Percentiles rank a stretch among this genome's conserved stretches.
phyloP scores from a whole-genome alignment of 2,113 vertebrate species.

The Nannobrachium achirus region DNA sequence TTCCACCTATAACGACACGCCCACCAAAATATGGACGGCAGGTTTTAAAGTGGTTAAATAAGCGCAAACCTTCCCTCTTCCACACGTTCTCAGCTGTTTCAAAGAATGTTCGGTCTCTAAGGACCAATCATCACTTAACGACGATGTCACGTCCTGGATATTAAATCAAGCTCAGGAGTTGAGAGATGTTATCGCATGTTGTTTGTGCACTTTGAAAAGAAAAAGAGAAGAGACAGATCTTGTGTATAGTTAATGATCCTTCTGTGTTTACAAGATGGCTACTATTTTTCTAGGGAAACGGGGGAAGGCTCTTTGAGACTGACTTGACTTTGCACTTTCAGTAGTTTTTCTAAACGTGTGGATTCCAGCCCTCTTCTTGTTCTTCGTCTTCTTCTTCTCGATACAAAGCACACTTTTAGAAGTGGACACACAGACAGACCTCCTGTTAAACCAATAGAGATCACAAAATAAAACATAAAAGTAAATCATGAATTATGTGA shows the following conservation, averaged over 20 bases:
- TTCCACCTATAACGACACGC: too few species aligned
- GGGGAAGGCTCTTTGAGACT: slow-evolving; percentile 43
- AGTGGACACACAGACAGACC: slow-evolving; percentile 18
- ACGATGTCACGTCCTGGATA: slow-evolving; percentile 6
- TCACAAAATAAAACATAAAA: slow-evolving; percentile 9
- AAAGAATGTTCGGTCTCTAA: slow-evolving; percentile 67
- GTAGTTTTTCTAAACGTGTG: slow-evolving; percentile 47
- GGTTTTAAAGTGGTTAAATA: too few species aligned
- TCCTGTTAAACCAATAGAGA: neutral
- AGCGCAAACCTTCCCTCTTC: too few species aligned
- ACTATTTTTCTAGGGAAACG: slow-evolving; percentile 62
- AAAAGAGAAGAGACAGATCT: neutral
- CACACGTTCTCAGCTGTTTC: slow-evolving; percentile 41
- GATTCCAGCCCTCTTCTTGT: slow-evolving; percentile 19
- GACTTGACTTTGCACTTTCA: slow-evolving; percentile 60
- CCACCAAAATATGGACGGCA: too few species aligned
- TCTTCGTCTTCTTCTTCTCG: neutral
- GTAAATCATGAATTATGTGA: slow-evolving; percentile 8
- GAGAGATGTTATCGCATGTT: slow-evolving; percentile 7
- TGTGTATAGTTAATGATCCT: slow-evolving; percentile 27
- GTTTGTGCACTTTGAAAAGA: slow-evolving; percentile 56
- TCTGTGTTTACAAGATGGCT: slow-evolving; percentile 57
- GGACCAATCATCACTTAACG: slow-evolving; percentile 34
- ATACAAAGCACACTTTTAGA: neutral
- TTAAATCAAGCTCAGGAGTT: slow-evolving; percentile 2